Conservation (phyloP, 2,888 invertebrate genomes). For the Hypsopygia costalis region DNA sequence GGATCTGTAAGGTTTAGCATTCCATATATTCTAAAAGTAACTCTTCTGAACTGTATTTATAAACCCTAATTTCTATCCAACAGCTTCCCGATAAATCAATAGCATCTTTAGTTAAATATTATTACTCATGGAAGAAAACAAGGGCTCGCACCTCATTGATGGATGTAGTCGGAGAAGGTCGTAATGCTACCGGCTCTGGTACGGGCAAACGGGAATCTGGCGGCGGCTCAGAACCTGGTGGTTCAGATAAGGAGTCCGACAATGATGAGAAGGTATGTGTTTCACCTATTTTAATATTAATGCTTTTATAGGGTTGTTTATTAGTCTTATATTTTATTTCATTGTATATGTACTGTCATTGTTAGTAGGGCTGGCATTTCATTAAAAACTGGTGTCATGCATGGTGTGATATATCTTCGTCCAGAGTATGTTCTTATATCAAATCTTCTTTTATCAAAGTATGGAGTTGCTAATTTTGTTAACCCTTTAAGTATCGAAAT, state of each 20-base stretch:
- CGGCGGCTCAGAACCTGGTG: conserved; percentile 89
- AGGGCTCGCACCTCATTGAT: conserved; percentile 94
- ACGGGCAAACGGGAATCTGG: conserved; percentile 85
- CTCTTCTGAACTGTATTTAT: too few species aligned
- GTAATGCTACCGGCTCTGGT: conserved; percentile 85
- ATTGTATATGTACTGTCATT: conserved; percentile 20
- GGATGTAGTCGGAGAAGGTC: conserved; percentile 90
- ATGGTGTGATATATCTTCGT: too few species aligned
- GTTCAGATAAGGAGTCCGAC: conserved; percentile 92
- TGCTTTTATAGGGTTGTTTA: too few species aligned
- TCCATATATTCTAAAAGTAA: too few species aligned
- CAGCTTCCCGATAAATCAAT: conserved; percentile 98
- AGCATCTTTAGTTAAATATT: conserved; percentile 97
- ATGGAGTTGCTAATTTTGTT: too few species aligned
- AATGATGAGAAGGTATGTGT: conserved; percentile 92
- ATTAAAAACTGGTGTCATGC: too few species aligned
- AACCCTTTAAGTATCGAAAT: too few species aligned
- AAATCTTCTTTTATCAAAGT: too few species aligned
- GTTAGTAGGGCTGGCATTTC: too few species aligned
- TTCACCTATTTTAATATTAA: too few species aligned
- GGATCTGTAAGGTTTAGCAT: too few species aligned
- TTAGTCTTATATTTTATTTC: conserved; percentile 17
- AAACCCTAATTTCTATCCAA: conserved; percentile 2
- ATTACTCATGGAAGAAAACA: conserved; percentile 99
- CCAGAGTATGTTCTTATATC: too few species aligned